Conservation (phyloP, 2,888 invertebrate species). For the Drosophila antonietae region DNA sequence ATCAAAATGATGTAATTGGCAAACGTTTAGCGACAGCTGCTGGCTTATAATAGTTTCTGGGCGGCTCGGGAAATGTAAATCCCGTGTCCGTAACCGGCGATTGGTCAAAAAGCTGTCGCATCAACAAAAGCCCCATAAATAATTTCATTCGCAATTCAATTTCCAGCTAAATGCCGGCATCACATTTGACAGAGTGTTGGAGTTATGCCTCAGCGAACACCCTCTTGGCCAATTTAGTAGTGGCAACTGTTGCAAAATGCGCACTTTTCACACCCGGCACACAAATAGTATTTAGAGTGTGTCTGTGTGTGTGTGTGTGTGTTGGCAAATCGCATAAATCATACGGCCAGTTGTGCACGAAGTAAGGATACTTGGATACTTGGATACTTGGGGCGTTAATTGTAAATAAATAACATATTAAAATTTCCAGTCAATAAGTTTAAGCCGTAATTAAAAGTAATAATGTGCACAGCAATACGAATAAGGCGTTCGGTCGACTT, state of each 20-base stretch:
- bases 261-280: constrained; percentile 23
- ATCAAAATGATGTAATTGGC: constrained; percentile 17
- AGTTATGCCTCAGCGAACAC: constrained; percentile 14
- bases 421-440: constrained; percentile 80
- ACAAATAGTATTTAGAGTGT: constrained; percentile 47
- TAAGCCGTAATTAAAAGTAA: constrained; percentile 80
- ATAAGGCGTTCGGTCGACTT: constrained; percentile 29
- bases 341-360: constrained; percentile 73
- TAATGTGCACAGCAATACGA: constrained; percentile 60
- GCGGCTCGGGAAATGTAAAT: constrained; percentile 14
- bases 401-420: constrained; percentile 81
- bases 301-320: constrained; percentile 24
- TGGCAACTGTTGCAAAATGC: constrained; percentile 73
- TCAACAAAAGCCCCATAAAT: constrained; percentile 75
- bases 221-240: constrained; percentile 47
- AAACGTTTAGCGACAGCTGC: constrained; percentile 44
- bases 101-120: constrained; percentile 69
- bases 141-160: constrained; percentile 72
- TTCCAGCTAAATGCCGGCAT: constrained; percentile 53
- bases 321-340: constrained; percentile 71
- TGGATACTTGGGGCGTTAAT: constrained; percentile 66
- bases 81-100: constrained; percentile 27
- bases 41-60: constrained; percentile 21
- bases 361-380: constrained; percentile 42
- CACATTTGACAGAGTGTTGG: constrained; percentile 53